Percentiles rank a stretch among this genome's conserved stretches.
These are phyloP conservation scores for Cephus runcator DNA, from an alignment of 2,888 invertebrate genomes.

Conservation along the genomic window DNA sequence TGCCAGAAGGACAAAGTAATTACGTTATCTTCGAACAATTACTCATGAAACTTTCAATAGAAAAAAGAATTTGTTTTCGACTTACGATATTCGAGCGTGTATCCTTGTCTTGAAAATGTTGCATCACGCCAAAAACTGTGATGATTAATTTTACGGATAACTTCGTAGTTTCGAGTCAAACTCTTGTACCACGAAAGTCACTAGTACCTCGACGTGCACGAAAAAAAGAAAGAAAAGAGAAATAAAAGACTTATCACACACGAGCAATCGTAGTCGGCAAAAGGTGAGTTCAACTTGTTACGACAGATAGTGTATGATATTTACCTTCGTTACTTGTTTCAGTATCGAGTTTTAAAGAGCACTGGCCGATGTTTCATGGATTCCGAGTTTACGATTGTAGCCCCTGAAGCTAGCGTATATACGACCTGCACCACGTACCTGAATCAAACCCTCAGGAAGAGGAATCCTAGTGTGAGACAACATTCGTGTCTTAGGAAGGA, in stretches of 20 bases:
- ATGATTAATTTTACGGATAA: background rate
- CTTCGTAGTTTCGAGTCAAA: background rate
- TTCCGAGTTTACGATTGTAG: conserved; percentile 34
- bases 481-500: conserved; percentile 12
- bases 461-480: conserved; percentile 9
- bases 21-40: background rate
- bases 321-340: background rate
- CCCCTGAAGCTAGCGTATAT: conserved; percentile 32
- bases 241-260: background rate
- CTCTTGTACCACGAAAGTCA: background rate
- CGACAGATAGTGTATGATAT: background rate
- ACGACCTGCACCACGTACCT: conserved; percentile 28
- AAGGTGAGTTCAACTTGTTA: background rate
- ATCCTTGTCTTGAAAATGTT: background rate
- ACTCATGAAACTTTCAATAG: background rate
- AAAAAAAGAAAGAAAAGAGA: background rate
- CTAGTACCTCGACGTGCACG: background rate
- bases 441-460: conserved; percentile 18
- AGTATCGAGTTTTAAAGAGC: conserved; percentile 22
- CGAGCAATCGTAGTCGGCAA: background rate
- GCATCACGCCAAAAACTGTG: background rate
- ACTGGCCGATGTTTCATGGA: conserved; percentile 35
- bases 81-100: too few species aligned
- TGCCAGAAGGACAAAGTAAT: background rate
- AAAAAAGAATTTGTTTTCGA: background rate